Conservation (phyloP, 2,113 vertebrate genomes). For the Montifringilla adamsi region DNA sequence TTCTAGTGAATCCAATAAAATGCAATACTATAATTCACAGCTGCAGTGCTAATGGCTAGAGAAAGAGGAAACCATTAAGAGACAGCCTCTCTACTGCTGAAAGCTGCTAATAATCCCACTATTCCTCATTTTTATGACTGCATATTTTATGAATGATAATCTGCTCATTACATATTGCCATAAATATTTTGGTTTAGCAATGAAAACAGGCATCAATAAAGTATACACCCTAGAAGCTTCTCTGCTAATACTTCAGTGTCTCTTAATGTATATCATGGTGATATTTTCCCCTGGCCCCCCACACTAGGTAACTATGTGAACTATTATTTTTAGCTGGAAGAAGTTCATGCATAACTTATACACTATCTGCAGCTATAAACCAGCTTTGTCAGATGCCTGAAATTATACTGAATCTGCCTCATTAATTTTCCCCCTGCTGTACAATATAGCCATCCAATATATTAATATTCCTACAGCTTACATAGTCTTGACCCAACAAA, state of each 20-base stretch:
- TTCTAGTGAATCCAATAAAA: slow-evolving; percentile 16
- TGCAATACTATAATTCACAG: slow-evolving; percentile 46
- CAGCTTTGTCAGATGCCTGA: slow-evolving; percentile 37
- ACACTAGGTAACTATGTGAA: not conserved
- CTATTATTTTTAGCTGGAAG: slow-evolving; percentile 38
- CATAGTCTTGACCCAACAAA: slow-evolving; percentile 66
- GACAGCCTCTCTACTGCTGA: slow-evolving; percentile 18
- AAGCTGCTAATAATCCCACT: slow-evolving; percentile 41
- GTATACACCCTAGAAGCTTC: slow-evolving; percentile 3
- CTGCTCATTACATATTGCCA: slow-evolving; percentile 31
- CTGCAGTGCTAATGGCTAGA: slow-evolving; percentile 44
- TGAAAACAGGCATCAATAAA: slow-evolving; percentile 44
- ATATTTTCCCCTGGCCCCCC: not conserved
- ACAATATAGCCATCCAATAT: not conserved
- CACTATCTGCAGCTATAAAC: slow-evolving; percentile 28
- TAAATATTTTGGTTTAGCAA: slow-evolving; percentile 63
- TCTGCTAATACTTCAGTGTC: not conserved
- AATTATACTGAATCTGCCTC: slow-evolving; percentile 53
- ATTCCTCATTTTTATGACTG: slow-evolving; percentile 64
- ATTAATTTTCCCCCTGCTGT: slow-evolving; percentile 45
- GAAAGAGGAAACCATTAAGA: slow-evolving; percentile 42
- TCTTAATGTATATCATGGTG: not conserved
- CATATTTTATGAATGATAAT: slow-evolving; percentile 58
- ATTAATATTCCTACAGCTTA: slow-evolving; percentile 72
- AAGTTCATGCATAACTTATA: slow-evolving; percentile 12